These are phyloP conservation scores for Eupristina koningsbergeri DNA, from an alignment of 1,140 invertebrate species.

Conservation along the genomic window DNA sequence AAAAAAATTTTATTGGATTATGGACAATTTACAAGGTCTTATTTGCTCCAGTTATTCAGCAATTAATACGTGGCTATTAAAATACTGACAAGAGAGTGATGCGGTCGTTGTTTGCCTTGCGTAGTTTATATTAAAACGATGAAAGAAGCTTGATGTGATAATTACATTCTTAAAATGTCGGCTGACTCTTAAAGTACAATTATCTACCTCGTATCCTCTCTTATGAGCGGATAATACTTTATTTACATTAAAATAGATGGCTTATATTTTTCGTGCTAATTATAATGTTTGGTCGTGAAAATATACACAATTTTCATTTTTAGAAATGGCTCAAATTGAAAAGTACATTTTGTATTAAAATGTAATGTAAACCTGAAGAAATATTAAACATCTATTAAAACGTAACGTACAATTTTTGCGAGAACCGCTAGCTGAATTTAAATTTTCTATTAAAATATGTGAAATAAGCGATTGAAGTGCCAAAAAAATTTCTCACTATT, in stretches of 20 bases:
- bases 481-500: background rate
- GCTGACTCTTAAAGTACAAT: background rate
- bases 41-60: background rate
- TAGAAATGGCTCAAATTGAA: background rate
- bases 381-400: too few species aligned
- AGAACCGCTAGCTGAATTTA: background rate
- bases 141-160: background rate
- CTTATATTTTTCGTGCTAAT: background rate
- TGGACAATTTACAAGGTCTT: background rate
- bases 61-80: conserved; percentile 8
- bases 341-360: too few species aligned
- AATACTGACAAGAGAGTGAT: background rate
- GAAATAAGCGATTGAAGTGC: too few species aligned
- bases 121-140: background rate
- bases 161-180: background rate
- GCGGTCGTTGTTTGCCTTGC: background rate
- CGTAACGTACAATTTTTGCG: background rate
- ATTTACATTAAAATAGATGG: background rate
- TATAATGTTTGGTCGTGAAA: background rate
- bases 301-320: background rate
- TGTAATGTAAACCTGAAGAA: too few species aligned
- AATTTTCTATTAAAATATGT: background rate
- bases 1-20: background rate
- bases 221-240: background rate
- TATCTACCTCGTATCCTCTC: background rate